A percentile compares a stretch with the other conserved stretches of the same genome.
Evolutionary conservation across 2,888 invertebrate species (phyloP).

Genomic region (Sinelater perroti): DNA sequence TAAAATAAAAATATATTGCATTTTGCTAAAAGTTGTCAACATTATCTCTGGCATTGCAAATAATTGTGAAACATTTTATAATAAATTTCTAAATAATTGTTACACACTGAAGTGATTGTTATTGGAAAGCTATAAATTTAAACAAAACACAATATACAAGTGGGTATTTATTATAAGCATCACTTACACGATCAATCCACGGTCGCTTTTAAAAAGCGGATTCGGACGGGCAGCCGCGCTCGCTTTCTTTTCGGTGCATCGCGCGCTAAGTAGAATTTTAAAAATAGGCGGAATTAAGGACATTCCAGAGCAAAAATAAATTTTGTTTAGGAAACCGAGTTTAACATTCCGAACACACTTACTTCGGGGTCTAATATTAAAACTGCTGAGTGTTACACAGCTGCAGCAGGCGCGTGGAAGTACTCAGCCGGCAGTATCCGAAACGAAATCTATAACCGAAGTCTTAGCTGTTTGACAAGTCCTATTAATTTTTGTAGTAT

Average conservation of each 20-base stretch:
- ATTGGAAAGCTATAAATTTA: too few species aligned
- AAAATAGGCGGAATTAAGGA: conserved; percentile 37
- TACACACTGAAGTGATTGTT: too few species aligned
- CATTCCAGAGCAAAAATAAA: conserved; percentile 38
- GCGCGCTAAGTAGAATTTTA: conserved; percentile 19
- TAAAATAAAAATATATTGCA: too few species aligned
- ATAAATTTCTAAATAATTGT: too few species aligned
- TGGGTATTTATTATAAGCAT: too few species aligned
- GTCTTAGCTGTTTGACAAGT: neutral
- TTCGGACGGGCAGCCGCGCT: too few species aligned
- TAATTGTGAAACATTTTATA: too few species aligned
- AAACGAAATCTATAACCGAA: conserved; percentile 2
- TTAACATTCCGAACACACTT: conserved; percentile 31
- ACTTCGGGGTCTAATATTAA: conserved; percentile 33
- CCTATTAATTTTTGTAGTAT: conserved; percentile 12
- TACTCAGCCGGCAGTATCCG: conserved; percentile 14
- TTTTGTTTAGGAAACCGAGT: conserved; percentile 36
- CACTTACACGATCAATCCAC: neutral
- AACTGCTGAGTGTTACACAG: conserved; percentile 30
- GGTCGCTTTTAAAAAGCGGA: neutral
- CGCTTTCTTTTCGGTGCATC: neutral
- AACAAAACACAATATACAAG: too few species aligned
- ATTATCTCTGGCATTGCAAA: too few species aligned
- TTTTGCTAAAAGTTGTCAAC: too few species aligned
- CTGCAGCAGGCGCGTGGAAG: conserved; percentile 22